A percentile compares a stretch with the other conserved stretches of the same genome.
These are phyloP conservation scores for Caranx ignobilis DNA, from an alignment of 2,113 vertebrate species.

Conservation along the genomic window DNA sequence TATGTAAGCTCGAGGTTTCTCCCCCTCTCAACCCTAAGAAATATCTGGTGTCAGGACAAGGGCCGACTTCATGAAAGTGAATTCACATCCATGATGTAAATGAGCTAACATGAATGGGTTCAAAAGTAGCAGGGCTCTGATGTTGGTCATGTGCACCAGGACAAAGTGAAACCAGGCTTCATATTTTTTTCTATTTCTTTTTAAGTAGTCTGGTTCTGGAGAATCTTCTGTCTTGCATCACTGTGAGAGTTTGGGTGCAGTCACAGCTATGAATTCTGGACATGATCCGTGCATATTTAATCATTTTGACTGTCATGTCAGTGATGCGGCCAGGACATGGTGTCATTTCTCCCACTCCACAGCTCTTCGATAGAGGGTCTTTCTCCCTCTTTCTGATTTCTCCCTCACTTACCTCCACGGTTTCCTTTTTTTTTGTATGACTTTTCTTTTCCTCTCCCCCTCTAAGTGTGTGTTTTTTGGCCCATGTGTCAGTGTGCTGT, in stretches of 20 bases:
- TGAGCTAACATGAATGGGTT: neutral
- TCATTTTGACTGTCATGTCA: slow-evolving; percentile 55
- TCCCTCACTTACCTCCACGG: neutral
- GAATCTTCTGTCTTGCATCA: slow-evolving; percentile 32
- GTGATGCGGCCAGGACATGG: slow-evolving; percentile 50
- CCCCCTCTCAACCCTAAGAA: neutral
- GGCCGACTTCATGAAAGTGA: neutral
- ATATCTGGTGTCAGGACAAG: slow-evolving; percentile 8
- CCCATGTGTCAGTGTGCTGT: slow-evolving; percentile 61
- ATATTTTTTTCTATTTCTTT: neutral
- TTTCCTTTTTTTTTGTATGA: slow-evolving; percentile 21
- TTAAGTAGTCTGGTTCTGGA: slow-evolving; percentile 11
- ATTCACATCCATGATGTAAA: neutral
- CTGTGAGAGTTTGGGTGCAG: slow-evolving; percentile 29
- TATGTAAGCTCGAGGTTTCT: slow-evolving; percentile 1
- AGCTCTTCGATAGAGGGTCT: slow-evolving; percentile 22
- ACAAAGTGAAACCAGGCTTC: slow-evolving; percentile 11
- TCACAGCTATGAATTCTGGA: slow-evolving; percentile 43
- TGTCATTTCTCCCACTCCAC: slow-evolving; percentile 54
- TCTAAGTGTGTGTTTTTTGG: slow-evolving; percentile 28
- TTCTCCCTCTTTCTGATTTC: slow-evolving; percentile 5
- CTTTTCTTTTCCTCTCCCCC: slow-evolving; percentile 21
- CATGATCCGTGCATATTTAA: slow-evolving; percentile 52
- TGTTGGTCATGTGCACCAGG: neutral
- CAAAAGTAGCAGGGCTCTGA: neutral